Base-by-base conservation (phyloP, 2,797 vertebrate genomes). In the Danio kyathit region DNA sequence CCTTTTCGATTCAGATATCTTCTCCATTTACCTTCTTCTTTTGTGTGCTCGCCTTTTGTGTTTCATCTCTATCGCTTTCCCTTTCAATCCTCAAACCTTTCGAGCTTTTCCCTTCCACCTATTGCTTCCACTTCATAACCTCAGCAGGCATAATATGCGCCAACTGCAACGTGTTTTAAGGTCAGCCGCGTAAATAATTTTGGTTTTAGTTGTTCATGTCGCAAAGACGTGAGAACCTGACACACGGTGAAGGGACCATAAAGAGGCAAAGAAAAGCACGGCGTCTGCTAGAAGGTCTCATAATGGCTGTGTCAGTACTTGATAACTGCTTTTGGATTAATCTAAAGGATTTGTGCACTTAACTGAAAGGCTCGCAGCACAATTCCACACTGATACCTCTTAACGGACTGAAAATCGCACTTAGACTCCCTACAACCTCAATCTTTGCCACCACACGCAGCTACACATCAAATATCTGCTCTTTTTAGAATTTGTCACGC, bases 401-500 rank as follows among this genome's bases (percentile, higher is more conserved):
- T 48, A 51, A 82, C 49, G 56, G 21, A 49, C 63, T 63, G 40
- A 79, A 41, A 43, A 46, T 40, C n/a, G 7, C 57, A 79, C 44
- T 73, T 21, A 29, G n/a, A 46, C 54, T 43, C n/a, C n/a, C 40
- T 19, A 4, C 29, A 61, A 71, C 71, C 60, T 76, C 64, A 17
- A 61, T 70, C 29, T 43, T 72, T 8, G 38, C 69, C 43, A 7
- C 63, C 61, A 72, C 66, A 81, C 72, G 48, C 52, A 86, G 78
- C 80, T 63, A 77, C 77, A 79, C 69, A 78, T 72, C 49, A 84
- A 76, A 80, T 84, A 71, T 83, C 71, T 83, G 69, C 72, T 67
- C 74, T 74, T 79, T 83, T 82, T 73, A 82, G 81, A 81, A 79
- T 86, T 77, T 12, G 75, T 83, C 78, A 82, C 63, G 72, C 83